Conservation (phyloP, 35 echinoderm and acorn worm genomes). For the Strongylocentrotus purpuratus region DNA sequence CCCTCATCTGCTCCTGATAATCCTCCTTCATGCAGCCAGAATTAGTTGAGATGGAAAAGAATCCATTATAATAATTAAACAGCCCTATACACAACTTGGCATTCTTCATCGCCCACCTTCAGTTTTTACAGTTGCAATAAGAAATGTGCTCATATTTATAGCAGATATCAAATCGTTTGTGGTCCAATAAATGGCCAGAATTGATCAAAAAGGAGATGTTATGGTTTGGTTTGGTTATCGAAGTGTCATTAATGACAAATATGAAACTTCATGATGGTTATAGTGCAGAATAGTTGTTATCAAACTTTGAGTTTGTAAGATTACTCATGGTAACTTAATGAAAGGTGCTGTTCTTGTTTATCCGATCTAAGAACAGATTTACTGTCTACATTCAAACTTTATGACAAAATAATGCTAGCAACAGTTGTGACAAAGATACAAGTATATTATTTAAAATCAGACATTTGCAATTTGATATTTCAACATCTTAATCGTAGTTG, state of each 20-base stretch:
- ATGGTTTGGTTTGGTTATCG: not conserved
- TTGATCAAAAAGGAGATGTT: too few species aligned
- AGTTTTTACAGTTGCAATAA: not conserved
- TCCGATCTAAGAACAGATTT: not conserved
- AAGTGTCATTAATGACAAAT: not conserved
- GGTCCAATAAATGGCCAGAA: not conserved
- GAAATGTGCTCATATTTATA: not conserved
- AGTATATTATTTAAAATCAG: too few species aligned
- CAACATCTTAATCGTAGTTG: too few species aligned
- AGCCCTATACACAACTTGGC: not conserved
- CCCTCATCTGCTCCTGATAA: not conserved
- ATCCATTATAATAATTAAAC: constrained; percentile 20
- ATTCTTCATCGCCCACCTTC: not conserved
- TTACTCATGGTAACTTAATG: not conserved
- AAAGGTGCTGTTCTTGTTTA: not conserved
- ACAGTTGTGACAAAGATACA: not conserved
- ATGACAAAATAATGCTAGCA: not conserved
- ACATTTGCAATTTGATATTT: too few species aligned
- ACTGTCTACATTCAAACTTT: not conserved
- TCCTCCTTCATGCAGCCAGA: not conserved
- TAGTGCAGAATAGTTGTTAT: not conserved
- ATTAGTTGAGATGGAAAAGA: not conserved
- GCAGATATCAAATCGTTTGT: not conserved
- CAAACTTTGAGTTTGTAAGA: not conserved
- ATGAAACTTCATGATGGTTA: not conserved